Percentiles rank a stretch among this genome's conserved stretches.
These are phyloP conservation scores for Ricordea florida DNA, from an alignment of 92 coral and sea anemone genomes.

Conservation along the genomic window DNA sequence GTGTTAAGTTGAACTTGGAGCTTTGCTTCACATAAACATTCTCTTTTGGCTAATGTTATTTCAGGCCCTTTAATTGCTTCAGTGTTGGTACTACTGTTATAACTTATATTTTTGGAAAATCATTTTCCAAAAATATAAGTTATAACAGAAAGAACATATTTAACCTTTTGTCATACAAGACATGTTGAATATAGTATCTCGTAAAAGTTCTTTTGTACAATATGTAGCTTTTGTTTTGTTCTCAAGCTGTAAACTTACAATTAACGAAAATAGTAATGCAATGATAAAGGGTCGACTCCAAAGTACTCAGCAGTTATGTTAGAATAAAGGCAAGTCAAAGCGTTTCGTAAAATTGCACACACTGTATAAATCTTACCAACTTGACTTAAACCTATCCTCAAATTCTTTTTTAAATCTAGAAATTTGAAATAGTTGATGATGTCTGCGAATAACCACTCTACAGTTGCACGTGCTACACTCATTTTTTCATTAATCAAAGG, in stretches of 20 bases:
- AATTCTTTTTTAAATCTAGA: too few relatives aligned
- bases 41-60: not conserved
- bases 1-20: not conserved
- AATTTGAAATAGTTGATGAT: too few relatives aligned
- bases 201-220: not conserved
- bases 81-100: not conserved
- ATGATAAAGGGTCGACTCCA: slow-evolving; percentile 34
- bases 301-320: slow-evolving; percentile 42
- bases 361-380: too few relatives aligned
- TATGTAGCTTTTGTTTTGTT: slow-evolving; percentile 1
- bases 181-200: not conserved
- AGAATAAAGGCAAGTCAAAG: slow-evolving; percentile 37
- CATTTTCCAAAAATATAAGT: too few relatives aligned
- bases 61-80: not conserved
- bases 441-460: too few relatives aligned
- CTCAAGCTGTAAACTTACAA: slow-evolving; percentile 1
- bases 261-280: slow-evolving; percentile 20
- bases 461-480: too few relatives aligned
- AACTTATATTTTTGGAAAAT: not conserved
- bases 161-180: not conserved
- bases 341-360: too few relatives aligned
- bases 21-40: not conserved
- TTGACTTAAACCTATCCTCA: too few relatives aligned
- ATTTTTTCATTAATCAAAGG: too few relatives aligned
- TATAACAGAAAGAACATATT: not conserved